Conservation (phyloP, 1,140 invertebrate genomes). For the Dendrolimus kikuchii region DNA sequence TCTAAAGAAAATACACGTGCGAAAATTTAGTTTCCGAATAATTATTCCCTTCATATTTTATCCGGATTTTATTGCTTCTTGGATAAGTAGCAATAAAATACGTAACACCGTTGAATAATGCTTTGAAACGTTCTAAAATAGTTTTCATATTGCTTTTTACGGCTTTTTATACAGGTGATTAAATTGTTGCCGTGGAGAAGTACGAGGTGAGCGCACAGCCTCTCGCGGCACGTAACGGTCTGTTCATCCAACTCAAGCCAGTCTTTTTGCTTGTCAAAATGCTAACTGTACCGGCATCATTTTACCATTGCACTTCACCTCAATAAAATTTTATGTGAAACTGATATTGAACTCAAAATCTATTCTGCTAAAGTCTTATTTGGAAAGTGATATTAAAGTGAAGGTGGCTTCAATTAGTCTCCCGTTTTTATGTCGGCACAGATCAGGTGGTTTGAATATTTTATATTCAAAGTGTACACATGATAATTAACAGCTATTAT, state of each 20-base stretch:
- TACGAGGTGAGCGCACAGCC: constrained; percentile 20
- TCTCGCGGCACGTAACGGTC: constrained; percentile 51
- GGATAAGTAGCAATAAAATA: too few species aligned
- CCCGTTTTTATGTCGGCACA: neutral
- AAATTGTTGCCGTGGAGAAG: constrained; percentile 3
- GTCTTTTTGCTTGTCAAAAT: constrained; percentile 60
- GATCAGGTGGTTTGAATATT: too few species aligned
- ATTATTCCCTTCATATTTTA: too few species aligned
- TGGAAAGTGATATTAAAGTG: neutral
- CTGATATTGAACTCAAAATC: constrained; percentile 20
- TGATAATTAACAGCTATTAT: too few species aligned
- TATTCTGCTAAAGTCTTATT: constrained; percentile 1
- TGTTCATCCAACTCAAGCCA: constrained; percentile 22
- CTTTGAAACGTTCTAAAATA: too few species aligned
- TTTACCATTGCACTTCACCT: constrained; percentile 17
- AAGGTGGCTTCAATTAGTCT: neutral
- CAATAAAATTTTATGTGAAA: constrained; percentile 3
- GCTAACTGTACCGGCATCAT: constrained; percentile 45
- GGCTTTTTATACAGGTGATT: too few species aligned
- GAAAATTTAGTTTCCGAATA: too few species aligned
- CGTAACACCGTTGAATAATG: too few species aligned
- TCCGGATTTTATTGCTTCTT: too few species aligned
- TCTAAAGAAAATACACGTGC: too few species aligned
- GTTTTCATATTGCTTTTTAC: too few species aligned
- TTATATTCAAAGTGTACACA: too few species aligned